Evolutionary conservation across 2,888 invertebrate species (phyloP).

Genomic region (Chirona hameri): DNA sequence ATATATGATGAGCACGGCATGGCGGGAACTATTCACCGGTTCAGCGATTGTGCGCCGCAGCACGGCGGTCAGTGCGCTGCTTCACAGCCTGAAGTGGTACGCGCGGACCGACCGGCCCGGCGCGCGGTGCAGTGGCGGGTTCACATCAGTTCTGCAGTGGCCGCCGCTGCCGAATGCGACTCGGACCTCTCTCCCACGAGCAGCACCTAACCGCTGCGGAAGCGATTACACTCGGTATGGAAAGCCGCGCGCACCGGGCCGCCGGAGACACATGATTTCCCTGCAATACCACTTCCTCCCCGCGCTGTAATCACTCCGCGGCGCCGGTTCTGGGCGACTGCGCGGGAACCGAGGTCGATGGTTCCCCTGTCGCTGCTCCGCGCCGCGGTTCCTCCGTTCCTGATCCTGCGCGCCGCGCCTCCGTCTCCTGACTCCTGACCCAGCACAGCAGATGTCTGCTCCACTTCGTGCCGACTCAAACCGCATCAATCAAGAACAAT

Average conservation of each 20-base stretch:
- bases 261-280: constrained; percentile 1
- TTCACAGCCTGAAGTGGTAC: too few species aligned
- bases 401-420: too few species aligned
- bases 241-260: not conserved
- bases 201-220: not conserved
- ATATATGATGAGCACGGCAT: too few species aligned
- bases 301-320: not conserved
- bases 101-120: not conserved
- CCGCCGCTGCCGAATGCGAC: not conserved
- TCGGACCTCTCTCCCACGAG: not conserved
- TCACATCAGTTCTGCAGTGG: not conserved
- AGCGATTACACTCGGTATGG: not conserved
- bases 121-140: not conserved
- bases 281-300: constrained; percentile 6
- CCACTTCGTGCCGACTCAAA: not conserved
- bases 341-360: not conserved
- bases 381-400: not conserved
- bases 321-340: not conserved
- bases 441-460: not conserved
- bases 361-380: not conserved
- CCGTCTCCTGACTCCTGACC: not conserved
- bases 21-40: too few species aligned
- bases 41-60: too few species aligned
- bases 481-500: not conserved
- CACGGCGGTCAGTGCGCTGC: not conserved